These are phyloP conservation scores for Crenichthys baileyi DNA, from an alignment of 2,797 vertebrate genomes.

Conservation along the genomic window DNA sequence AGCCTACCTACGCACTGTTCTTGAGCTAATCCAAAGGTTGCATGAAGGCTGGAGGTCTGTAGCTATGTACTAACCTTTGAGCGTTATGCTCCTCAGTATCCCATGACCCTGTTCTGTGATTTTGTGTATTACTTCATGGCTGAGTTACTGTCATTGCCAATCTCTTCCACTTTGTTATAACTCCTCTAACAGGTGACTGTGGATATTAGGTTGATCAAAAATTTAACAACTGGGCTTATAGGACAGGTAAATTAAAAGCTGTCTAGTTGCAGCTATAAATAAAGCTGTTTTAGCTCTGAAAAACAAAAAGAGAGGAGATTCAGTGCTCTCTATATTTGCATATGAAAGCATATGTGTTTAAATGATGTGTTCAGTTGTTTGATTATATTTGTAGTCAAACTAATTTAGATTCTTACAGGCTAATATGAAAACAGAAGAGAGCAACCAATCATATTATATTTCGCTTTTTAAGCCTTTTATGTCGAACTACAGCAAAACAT, in stretches of 20 bases:
- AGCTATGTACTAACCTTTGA: background rate
- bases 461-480: background rate
- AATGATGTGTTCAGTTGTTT: background rate
- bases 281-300: too few species aligned
- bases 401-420: background rate
- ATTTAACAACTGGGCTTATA: background rate
- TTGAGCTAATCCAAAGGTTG: background rate
- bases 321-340: background rate
- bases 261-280: too few species aligned
- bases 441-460: background rate
- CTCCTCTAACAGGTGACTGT: background rate
- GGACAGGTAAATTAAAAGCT: background rate
- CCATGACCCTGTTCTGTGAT: background rate
- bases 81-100: too few species aligned
- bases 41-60: background rate
- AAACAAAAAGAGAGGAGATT: background rate
- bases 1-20: background rate
- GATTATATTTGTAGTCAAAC: background rate
- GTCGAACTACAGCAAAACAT: background rate
- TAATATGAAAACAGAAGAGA: background rate
- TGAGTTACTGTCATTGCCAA: background rate
- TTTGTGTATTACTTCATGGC: background rate
- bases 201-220: background rate
- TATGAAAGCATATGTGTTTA: background rate
- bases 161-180: background rate